phyloP scores from a whole-genome alignment of 2,797 vertebrate genomes.

The Eidolon dupreanum region DNA sequence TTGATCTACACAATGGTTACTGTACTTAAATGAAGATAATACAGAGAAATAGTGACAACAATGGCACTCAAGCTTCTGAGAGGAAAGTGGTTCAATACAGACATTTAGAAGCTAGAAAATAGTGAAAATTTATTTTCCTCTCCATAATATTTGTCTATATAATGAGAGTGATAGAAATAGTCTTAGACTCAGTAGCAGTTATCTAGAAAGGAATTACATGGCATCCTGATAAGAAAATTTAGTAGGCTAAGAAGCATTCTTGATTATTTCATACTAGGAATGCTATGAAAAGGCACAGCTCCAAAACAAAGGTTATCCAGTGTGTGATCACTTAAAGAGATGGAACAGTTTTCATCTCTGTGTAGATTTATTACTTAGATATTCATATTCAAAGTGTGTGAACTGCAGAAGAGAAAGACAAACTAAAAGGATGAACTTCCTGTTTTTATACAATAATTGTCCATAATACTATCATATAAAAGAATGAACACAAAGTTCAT shows the following conservation, averaged over 20 bases:
- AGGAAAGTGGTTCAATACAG: background rate
- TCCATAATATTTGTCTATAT: background rate
- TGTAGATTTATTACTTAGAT: background rate
- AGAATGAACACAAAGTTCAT: background rate
- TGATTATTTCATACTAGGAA: background rate
- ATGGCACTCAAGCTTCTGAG: background rate
- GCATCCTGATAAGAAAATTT: background rate
- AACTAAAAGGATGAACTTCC: background rate
- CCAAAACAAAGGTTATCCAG: background rate
- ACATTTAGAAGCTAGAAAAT: background rate
- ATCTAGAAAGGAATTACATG: background rate
- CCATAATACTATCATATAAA: background rate
- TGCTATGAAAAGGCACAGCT: background rate
- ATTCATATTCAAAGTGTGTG: background rate
- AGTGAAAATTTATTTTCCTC: background rate
- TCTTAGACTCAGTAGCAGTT: background rate
- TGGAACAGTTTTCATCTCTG: background rate
- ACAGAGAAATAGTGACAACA: background rate
- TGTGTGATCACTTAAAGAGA: background rate
- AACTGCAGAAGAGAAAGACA: background rate
- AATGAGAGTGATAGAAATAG: background rate
- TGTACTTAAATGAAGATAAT: background rate
- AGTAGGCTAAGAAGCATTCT: background rate
- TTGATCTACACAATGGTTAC: background rate
- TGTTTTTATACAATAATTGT: background rate